Evolutionary conservation across 2,113 vertebrate genomes (phyloP), one percentile per base, ranked within the genome.

Genomic region (Amblyornis subalaris): DNA sequence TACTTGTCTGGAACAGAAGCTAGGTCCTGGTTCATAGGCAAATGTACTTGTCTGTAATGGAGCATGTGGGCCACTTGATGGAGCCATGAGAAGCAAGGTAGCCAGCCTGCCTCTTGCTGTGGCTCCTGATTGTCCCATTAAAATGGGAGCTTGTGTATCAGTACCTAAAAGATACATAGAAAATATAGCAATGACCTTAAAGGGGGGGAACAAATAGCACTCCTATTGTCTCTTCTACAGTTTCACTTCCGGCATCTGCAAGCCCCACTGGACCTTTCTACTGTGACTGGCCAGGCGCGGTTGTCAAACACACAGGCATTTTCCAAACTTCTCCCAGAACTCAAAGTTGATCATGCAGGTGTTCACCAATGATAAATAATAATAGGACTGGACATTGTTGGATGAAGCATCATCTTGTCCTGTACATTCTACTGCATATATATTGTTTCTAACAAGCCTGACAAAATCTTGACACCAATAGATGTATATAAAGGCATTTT

Each of bases 41-140:
- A 29, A 57, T 8, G 6, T 8, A 2, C 9, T 61, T 33, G 16
- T 47, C 38, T 95, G 94, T 50, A 91, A 26, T 93, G 62, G 66
- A 85, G 12, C 14, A 5, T 26, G 40, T 33, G 60, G 10, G 18
- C 94, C 95, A 61, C 89, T 83, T 89, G 91, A 88, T 90, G 91
- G 95, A 93, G 89, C 82, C 93, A 62, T 26, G 15, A 93, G 78
- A 91, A 95, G 18, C 14, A 26, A 90, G 35, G 89, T 53, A 23
- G 40, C 40, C 17, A 29, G 19, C 14, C 47, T 33, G 51, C 3
- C 17, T 55, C 44, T 62, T 16, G 42, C 21, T 23, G 24, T 1
- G 31, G 16, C 22, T 23, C 53, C 23, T 13, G 22, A 21, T 17
- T 24, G 58, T 40, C 25, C 85, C 61, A 14, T n/a, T 47, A 42